Evolutionary conservation across 1,140 invertebrate species (phyloP).

Genomic region (Megalopta genalis): DNA sequence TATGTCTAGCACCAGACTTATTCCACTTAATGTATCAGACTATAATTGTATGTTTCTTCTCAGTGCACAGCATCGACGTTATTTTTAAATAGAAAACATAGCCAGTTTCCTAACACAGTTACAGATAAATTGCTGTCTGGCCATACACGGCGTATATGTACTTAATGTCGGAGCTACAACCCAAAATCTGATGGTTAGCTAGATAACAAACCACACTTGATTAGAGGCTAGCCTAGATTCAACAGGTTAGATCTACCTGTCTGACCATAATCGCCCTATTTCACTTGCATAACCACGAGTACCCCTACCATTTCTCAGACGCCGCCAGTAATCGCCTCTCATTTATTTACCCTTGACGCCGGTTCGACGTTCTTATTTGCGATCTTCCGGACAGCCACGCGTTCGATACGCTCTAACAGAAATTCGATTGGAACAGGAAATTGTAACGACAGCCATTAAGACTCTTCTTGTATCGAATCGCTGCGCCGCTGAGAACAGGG

Average conservation of each 20-base stretch:
- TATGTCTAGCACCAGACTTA: too few species aligned
- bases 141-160: too few species aligned
- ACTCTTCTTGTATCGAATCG: not conserved
- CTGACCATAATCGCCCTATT: not conserved
- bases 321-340: not conserved
- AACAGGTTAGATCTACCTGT: not conserved
- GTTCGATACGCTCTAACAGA: not conserved
- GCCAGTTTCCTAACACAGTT: too few species aligned
- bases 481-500: not conserved
- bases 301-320: not conserved
- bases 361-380: not conserved
- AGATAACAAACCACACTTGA: not conserved
- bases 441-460: not conserved
- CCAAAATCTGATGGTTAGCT: not conserved
- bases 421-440: not conserved
- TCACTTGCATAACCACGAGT: not conserved
- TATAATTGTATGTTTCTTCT: too few species aligned
- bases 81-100: too few species aligned
- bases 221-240: not conserved
- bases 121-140: too few species aligned
- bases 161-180: too few species aligned
- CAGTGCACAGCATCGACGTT: too few species aligned
- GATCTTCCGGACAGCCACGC: not conserved
- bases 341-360: not conserved
- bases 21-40: too few species aligned